A percentile compares a stretch with the other conserved stretches of the same genome.
These are phyloP conservation scores for Chaetodon auriga DNA, from an alignment of 2,113 vertebrate genomes.

Conservation along the genomic window DNA sequence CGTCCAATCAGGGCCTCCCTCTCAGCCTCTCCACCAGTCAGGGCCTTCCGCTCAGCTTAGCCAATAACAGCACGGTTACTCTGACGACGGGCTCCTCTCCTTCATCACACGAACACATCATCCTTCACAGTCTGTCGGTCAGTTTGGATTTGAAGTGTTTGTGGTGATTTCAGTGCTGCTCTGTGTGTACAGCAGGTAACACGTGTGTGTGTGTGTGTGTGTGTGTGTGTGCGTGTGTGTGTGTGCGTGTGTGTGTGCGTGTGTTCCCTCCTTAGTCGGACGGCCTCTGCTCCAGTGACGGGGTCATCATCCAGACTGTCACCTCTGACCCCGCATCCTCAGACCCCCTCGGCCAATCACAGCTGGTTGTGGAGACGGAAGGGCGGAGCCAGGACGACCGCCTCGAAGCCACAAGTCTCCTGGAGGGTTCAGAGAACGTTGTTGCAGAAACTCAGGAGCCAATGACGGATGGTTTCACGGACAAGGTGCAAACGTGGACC, in stretches of 20 bases:
- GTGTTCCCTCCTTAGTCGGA: slow-evolving; percentile 86
- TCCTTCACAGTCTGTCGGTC: slow-evolving; percentile 95
- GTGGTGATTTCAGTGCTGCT: neutral
- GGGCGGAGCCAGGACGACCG: slow-evolving; percentile 82
- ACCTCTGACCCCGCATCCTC: slow-evolving; percentile 89
- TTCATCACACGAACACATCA: slow-evolving; percentile 96
- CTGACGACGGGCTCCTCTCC: slow-evolving; percentile 90
- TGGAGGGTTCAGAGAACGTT: slow-evolving; percentile 79
- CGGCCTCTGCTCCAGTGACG: slow-evolving; percentile 90
- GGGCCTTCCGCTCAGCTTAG: slow-evolving; percentile 92
- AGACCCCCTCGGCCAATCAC: slow-evolving; percentile 86
- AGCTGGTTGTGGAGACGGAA: slow-evolving; percentile 87
- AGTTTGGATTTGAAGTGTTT: slow-evolving; percentile 1
- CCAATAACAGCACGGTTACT: slow-evolving; percentile 90
- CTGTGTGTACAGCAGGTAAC: neutral
- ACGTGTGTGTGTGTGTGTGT: neutral
- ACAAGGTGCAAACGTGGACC: slow-evolving; percentile 63
- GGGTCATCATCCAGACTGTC: slow-evolving; percentile 96
- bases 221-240: neutral
- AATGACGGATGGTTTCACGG: slow-evolving; percentile 59
- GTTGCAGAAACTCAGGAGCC: slow-evolving; percentile 72
- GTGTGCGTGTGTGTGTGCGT: neutral
- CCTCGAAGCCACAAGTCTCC: slow-evolving; percentile 84
- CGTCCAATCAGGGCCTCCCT: slow-evolving; percentile 92
- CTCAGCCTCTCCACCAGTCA: slow-evolving; percentile 90